Conservation (phyloP, 1,140 invertebrate genomes). For the Chrysomallon squamiferum region DNA sequence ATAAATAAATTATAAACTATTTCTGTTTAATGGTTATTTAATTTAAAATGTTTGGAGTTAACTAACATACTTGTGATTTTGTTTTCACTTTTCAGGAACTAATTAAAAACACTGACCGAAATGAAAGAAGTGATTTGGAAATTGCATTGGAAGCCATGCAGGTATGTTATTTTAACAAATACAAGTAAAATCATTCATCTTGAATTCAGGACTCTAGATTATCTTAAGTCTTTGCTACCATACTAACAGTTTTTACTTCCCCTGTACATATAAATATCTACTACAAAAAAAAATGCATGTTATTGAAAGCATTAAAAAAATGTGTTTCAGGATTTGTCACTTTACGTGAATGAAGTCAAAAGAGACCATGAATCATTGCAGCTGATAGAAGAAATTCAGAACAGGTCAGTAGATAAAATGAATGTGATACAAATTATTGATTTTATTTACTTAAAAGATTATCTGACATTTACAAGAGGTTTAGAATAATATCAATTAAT, state of each 20-base stretch:
- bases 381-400: slow-evolving; percentile 87
- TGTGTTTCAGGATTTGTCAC: slow-evolving; percentile 78
- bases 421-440: neutral
- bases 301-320: too few relatives aligned
- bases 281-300: too few relatives aligned
- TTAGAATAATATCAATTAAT: neutral
- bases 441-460: neutral
- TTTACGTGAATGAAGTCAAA: slow-evolving; percentile 99
- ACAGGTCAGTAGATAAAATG: slow-evolving; percentile 65
- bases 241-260: too few relatives aligned
- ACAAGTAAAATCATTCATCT: too few relatives aligned
- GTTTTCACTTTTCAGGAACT: slow-evolving; percentile 84
- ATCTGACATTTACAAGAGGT: too few relatives aligned
- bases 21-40: too few relatives aligned
- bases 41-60: too few relatives aligned
- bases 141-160: slow-evolving; percentile 95
- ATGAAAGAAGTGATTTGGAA: slow-evolving; percentile 80
- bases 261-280: too few relatives aligned
- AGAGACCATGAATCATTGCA: slow-evolving; percentile 91
- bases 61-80: too few relatives aligned
- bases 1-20: too few relatives aligned
- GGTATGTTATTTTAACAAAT: slow-evolving; percentile 29
- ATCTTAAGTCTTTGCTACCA: too few relatives aligned
- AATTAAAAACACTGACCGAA: slow-evolving; percentile 79
- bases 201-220: too few relatives aligned